Conservation (phyloP, 37 sponge, comb jelly and placozoan species). For the Halisarca cf. caerulea region DNA sequence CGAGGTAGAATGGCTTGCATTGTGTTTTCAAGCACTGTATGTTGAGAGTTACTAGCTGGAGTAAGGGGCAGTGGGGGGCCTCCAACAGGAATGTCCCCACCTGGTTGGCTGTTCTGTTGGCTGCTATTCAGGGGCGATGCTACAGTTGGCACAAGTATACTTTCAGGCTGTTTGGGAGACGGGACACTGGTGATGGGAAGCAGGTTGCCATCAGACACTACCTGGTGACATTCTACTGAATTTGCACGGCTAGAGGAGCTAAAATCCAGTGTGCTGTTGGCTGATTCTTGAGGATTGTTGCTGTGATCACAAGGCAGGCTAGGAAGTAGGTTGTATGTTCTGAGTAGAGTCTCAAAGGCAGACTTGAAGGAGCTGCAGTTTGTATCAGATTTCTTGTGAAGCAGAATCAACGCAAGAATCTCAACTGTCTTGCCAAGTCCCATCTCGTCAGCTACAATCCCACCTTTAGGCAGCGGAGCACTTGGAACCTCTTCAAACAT, state of each 20-base stretch:
- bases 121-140: not conserved
- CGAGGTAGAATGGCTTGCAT: not conserved
- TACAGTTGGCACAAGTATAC: not conserved
- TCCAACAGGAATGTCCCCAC: not conserved
- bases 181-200: not conserved
- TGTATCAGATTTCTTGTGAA: conserved; percentile 3
- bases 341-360: not conserved
- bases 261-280: not conserved
- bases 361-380: not conserved
- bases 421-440: conserved; percentile 98
- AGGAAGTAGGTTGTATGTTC: not conserved
- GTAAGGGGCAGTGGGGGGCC: not conserved
- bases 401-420: conserved; percentile 78
- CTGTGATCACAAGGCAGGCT: not conserved
- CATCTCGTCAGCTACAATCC: conserved; percentile 99
- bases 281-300: no score
- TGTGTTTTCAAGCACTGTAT: no score
- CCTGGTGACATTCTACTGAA: not conserved
- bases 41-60: no score
- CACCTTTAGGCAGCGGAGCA: conserved; percentile 40
- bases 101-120: not conserved
- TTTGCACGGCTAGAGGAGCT: not conserved
- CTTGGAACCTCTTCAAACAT: not conserved
- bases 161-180: not conserved
- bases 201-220: no score